Base-by-base conservation (phyloP, 2,888 invertebrate genomes). In the Hirtodrosophila alboralis region DNA sequence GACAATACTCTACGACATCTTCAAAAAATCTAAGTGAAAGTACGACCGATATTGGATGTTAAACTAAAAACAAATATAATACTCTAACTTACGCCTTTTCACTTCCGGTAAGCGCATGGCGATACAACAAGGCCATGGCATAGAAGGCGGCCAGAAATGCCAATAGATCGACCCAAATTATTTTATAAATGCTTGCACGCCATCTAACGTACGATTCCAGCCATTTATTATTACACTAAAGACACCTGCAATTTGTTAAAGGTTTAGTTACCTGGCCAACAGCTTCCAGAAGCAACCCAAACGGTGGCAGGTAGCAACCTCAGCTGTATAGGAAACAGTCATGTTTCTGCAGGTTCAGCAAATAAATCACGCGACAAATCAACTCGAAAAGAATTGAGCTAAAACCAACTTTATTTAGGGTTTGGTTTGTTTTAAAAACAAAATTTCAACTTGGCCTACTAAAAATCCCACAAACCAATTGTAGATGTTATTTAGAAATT, bases 111-210 rank as follows among this genome's bases (percentile, higher is more conserved):
- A 88, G 51, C 0, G 51, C 8, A 21, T 21, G 37, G 2, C 78
- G 74, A 38, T 88, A 88, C 10, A 86, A 8, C 1, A 83, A 12
- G 1, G 77, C 80, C 54, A 83, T 68, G 18, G 92, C 81, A 86
- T 96, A 96, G 90, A 96, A 97, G 51, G 95, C 89, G n/a, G 92
- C 89, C 64, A 96, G 91, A 89, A 96, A 98, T 36, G 95, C 91
- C 12, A 95, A 87, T 43, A 97, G 92, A 90, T 98, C 97, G 71
- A 95, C 92, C 96, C 97, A 98, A 59, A 98, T 95, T 70, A 97
- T 91, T 91, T 97, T 97, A 93, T 97, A 98, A 84, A 98, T 95
- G 88, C 97, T 97, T 30, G 97, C 97, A 72, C 94, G 93, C 98
- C 98, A 98, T 92, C 97, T 97, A 92, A 1, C 16, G 48, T 9